Evolutionary conservation across 1,140 invertebrate species (phyloP).

Genomic region (Prorops nasuta): DNA sequence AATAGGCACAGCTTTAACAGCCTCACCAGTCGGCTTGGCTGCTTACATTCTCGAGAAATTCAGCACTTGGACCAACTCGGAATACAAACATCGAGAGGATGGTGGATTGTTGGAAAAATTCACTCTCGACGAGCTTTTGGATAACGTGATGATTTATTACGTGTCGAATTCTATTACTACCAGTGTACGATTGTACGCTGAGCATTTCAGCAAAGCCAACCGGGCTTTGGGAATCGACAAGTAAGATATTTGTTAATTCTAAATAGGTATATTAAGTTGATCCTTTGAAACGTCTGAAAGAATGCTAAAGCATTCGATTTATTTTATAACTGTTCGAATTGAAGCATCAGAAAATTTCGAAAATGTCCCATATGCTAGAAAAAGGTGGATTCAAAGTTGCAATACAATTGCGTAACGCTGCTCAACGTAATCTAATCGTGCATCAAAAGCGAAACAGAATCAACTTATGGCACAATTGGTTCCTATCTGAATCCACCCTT

Average conservation of each 20-base stretch:
- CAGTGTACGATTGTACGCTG: constrained; percentile 74
- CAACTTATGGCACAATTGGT: no score
- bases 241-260: constrained; percentile 42
- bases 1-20: constrained; percentile 61
- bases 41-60: constrained; percentile 88
- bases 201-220: constrained; percentile 56
- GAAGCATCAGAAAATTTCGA: no score
- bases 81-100: constrained; percentile 61
- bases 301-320: constrained; percentile 1
- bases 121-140: constrained; percentile 74
- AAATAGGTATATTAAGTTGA: constrained; percentile 11
- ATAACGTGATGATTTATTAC: constrained; percentile 91
- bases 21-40: constrained; percentile 74
- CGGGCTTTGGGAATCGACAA: constrained; percentile 50
- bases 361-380: no score
- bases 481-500: no score
- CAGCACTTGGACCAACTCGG: constrained; percentile 70
- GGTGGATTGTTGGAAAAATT: constrained; percentile 70
- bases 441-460: no score
- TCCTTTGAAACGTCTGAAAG: constrained; percentile 1
- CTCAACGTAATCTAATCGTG: no score
- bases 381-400: no score
- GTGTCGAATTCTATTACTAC: constrained; percentile 73
- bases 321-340: no score
- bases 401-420: no score